Percentiles rank a stretch among this genome's conserved stretches.
phyloP scores from a whole-genome alignment of 2,797 vertebrate species.

The Echeneis naucrates region DNA sequence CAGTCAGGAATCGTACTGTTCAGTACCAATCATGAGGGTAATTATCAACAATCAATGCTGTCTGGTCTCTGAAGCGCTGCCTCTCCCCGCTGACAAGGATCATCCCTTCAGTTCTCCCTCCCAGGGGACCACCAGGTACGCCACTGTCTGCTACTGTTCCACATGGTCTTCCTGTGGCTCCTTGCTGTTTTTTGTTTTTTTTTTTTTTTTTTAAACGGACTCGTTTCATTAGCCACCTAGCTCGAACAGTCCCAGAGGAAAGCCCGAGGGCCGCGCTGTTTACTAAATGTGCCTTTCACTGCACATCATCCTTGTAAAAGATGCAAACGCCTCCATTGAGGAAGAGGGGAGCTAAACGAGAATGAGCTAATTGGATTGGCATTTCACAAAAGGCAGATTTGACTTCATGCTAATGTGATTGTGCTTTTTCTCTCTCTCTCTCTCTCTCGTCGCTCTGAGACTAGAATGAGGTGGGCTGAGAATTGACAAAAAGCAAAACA shows the following conservation, averaged over 20 bases:
- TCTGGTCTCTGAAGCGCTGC: constrained; percentile 29
- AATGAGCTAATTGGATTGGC: constrained; percentile 81
- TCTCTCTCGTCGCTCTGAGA: constrained; percentile 46
- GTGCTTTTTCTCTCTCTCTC: constrained; percentile 59
- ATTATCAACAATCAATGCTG: constrained; percentile 56
- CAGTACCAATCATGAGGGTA: constrained; percentile 30
- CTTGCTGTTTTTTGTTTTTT: constrained; percentile 60
- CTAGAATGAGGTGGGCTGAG: constrained; percentile 68
- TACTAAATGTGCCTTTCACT: constrained; percentile 78
- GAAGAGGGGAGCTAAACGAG: constrained; percentile 64
- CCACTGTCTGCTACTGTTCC: constrained; percentile 36
- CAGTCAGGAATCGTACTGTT: constrained; percentile 23
- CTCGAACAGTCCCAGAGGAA: constrained; percentile 73
- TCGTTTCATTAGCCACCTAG: constrained; percentile 78
- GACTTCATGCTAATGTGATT: constrained; percentile 81
- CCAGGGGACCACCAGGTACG: constrained; percentile 35
- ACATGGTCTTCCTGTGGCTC: constrained; percentile 36
- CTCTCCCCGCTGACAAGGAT: constrained; percentile 35
- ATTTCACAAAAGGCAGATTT: constrained; percentile 84
- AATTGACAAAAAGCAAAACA: constrained; percentile 52
- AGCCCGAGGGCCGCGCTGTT: constrained; percentile 68
- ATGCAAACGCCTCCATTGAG: constrained; percentile 77
- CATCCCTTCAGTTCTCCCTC: constrained; percentile 27
- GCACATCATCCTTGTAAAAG: constrained; percentile 75
- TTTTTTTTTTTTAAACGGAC: too few species aligned